Base-by-base conservation (phyloP, 2,113 vertebrate species). In the Brachyhypopomus occidentalis region DNA sequence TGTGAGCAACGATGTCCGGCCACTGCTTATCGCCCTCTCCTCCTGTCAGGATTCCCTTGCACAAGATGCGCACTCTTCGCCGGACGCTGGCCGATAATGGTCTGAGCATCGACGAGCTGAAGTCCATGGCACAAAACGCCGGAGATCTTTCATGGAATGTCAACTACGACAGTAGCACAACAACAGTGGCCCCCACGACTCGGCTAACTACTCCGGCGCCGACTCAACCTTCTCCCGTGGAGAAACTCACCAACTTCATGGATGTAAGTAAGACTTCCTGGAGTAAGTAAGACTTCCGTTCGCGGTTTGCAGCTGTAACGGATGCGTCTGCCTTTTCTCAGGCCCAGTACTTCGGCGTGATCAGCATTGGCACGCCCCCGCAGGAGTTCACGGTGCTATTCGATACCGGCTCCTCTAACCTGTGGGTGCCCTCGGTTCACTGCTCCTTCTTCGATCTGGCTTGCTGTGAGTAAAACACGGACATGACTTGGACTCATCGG, bases 401-500 rank as follows among this genome's bases (percentile, higher is more conserved):
- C 38, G 96, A 97, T 90, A 97, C 96, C 0, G 95, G 96, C 45
- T 97, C 95, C 23, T 95, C 96, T 80, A 96, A 96, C 81, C 90
- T 97, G 67, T 97, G 96, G 95, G 94, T 97, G 7, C 96, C 96
- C 0, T 97, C 96, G n/a, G 84, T 87, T 12, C 90, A 90, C 84
- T 97, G 96, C 84, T 89, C 84, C 79, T 91, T 94, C 86, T 56
- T 94, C 0, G 92, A 96, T 19, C 0, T 95, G 6, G 95, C 96
- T 48, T 97, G 96, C 92, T 96, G 96, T 97, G 88, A 95, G 96
- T 89, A 25, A 4, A 4, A 12, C 17, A 14, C 14, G 23, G 11
- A 48, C 48, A 45, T 72, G 1, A 12, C 45, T 11, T 52, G 12
- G 9, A 52, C 8, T 52, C 12, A 52, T 11, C 12, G 45, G 45